Conservation (phyloP, 30 jellyfish, hydroid and myxozoan species). For the Pseudorhiza aurosa region DNA sequence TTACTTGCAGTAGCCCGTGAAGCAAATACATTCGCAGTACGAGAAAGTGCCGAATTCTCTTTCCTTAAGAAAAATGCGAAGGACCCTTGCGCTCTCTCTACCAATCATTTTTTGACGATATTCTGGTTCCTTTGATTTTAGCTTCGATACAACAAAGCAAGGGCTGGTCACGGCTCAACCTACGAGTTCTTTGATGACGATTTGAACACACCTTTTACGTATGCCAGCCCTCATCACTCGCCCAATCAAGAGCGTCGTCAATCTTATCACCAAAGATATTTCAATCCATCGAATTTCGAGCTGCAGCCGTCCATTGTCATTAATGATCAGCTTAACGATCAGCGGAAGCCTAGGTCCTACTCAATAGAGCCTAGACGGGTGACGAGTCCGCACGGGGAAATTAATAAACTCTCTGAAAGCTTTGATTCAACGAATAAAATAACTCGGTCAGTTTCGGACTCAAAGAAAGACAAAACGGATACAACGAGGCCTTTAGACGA, state of each 20-base stretch:
- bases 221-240: slow-evolving; percentile 67
- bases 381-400: slow-evolving; percentile 57
- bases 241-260: slow-evolving; percentile 79
- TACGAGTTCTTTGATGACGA: slow-evolving; percentile 93
- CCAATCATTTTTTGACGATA: neutral
- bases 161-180: slow-evolving; percentile 92
- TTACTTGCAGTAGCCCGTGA: no score
- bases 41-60: no score
- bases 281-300: slow-evolving; percentile 20
- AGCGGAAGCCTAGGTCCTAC: slow-evolving; percentile 56
- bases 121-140: neutral
- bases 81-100: no score
- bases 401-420: slow-evolving; percentile 48
- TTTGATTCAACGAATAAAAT: slow-evolving; percentile 52
- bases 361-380: slow-evolving; percentile 70
- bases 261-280: slow-evolving; percentile 39
- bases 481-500: slow-evolving; percentile 21
- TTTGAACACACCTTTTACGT: slow-evolving; percentile 13
- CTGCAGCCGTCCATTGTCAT: slow-evolving; percentile 59
- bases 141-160: slow-evolving; percentile 75
- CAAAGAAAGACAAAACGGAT: slow-evolving; percentile 32
- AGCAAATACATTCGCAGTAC: no score
- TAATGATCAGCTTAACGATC: slow-evolving; percentile 38
- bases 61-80: no score
- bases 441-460: slow-evolving; percentile 60